Conservation (phyloP, 2,113 vertebrate species). For the Thunnus thynnus region DNA sequence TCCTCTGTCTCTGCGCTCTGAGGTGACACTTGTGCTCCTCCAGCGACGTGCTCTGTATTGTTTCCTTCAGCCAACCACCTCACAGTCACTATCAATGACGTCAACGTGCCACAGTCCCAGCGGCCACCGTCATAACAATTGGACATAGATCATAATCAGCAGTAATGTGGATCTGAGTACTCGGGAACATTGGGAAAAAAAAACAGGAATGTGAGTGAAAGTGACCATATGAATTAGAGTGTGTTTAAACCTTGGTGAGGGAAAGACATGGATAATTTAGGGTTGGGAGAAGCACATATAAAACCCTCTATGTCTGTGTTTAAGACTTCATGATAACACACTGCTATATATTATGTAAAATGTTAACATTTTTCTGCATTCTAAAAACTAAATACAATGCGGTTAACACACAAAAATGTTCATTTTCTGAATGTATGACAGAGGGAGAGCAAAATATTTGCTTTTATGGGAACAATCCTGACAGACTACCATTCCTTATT, state of each 20-base stretch:
- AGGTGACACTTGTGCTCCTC: slow-evolving; percentile 46
- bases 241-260: neutral
- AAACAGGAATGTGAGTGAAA: neutral
- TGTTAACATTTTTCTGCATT: neutral
- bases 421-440: neutral
- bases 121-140: slow-evolving; percentile 43
- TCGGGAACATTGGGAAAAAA: neutral
- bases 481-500: slow-evolving; percentile 48
- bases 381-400: slow-evolving; percentile 3
- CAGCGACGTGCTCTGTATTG: slow-evolving; percentile 45
- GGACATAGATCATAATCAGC: slow-evolving; percentile 45
- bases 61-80: slow-evolving; percentile 58
- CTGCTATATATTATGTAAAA: too few relatives aligned
- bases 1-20: slow-evolving; percentile 2
- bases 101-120: slow-evolving; percentile 35
- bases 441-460: slow-evolving; percentile 30
- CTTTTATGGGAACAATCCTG: slow-evolving; percentile 17
- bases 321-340: neutral
- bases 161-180: slow-evolving; percentile 15
- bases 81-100: slow-evolving; percentile 56
- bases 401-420: neutral
- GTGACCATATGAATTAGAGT: slow-evolving; percentile 1
- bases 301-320: neutral
- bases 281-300: neutral
- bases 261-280: neutral